These are phyloP conservation scores for Drosophila equinoxialis DNA, from an alignment of 1,140 invertebrate species.

Conservation along the genomic window DNA sequence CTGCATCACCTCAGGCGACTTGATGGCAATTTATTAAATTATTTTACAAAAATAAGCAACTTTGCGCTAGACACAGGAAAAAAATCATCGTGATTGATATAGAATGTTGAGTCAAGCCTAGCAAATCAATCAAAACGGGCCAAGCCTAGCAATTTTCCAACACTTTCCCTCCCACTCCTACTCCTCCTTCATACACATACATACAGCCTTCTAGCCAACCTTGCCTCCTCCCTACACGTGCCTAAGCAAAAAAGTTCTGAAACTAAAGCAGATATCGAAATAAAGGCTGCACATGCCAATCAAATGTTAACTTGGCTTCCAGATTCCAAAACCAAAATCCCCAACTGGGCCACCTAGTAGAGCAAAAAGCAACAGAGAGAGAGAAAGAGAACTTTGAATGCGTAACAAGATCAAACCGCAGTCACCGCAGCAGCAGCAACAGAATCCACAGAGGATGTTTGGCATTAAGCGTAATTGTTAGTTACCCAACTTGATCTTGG, in stretches of 20 bases:
- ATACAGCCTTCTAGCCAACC: not conserved
- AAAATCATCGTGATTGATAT: constrained; percentile 48
- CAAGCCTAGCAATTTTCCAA: constrained; percentile 34
- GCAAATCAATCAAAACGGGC: constrained; percentile 39
- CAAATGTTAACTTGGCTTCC: constrained; percentile 53
- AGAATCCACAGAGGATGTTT: constrained; percentile 68
- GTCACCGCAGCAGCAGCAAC: constrained; percentile 58
- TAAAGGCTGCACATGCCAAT: constrained; percentile 51
- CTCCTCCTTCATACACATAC: not conserved
- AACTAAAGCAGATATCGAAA: constrained; percentile 8
- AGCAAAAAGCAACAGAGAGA: not conserved
- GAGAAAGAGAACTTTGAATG: constrained; percentile 45
- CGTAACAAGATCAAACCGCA: constrained; percentile 80
- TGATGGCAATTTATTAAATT: constrained; percentile 68
- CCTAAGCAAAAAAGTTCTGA: constrained; percentile 18
- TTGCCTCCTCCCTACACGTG: not conserved
- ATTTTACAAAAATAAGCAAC: constrained; percentile 63
- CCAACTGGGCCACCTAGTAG: constrained; percentile 53
- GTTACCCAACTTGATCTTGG: constrained; percentile 43
- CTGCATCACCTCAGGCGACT: constrained; percentile 19
- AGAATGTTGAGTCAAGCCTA: constrained; percentile 25
- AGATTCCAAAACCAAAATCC: constrained; percentile 35
- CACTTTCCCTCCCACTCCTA: constrained; percentile 30
- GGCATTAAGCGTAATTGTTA: constrained; percentile 80
- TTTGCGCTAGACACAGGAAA: constrained; percentile 8